Conservation (phyloP, 2,797 vertebrate species). For the Gadopsis marmoratus region DNA sequence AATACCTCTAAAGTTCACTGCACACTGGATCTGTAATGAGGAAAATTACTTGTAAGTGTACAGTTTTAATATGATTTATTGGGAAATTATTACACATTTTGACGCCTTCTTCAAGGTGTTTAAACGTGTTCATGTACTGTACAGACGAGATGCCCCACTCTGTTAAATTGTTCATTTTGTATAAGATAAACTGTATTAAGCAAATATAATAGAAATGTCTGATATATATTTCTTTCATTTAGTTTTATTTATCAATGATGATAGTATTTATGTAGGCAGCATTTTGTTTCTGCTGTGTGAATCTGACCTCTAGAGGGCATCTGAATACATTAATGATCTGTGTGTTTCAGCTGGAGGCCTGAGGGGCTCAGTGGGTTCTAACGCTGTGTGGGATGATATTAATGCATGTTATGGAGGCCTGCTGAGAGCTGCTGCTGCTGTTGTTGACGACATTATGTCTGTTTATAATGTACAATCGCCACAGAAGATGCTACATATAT, state of each 20-base stretch:
- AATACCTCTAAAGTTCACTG: neutral
- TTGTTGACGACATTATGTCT: neutral
- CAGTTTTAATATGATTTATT: neutral
- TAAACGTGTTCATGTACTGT: constrained; percentile 28
- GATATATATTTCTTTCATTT: no score
- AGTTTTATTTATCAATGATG: no score
- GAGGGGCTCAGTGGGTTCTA: neutral
- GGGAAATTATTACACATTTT: neutral
- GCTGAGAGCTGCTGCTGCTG: neutral
- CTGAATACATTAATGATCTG: constrained; percentile 6
- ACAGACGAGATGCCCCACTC: constrained; percentile 13
- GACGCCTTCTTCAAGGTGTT: neutral
- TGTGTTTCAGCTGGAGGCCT: neutral
- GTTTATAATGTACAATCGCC: neutral
- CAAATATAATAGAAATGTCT: neutral
- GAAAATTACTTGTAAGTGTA: neutral
- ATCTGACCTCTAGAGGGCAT: constrained; percentile 61
- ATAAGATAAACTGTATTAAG: neutral
- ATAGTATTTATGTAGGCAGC: no score
- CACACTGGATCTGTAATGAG: constrained; percentile 12
- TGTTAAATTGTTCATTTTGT: constrained; percentile 23
- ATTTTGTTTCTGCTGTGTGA: neutral
- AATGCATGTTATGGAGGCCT: constrained; percentile 1
- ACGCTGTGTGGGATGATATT: constrained; percentile 9
- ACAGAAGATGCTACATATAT: neutral